Conservation (phyloP, 2,113 vertebrate genomes). For the Trachemys scripta region DNA sequence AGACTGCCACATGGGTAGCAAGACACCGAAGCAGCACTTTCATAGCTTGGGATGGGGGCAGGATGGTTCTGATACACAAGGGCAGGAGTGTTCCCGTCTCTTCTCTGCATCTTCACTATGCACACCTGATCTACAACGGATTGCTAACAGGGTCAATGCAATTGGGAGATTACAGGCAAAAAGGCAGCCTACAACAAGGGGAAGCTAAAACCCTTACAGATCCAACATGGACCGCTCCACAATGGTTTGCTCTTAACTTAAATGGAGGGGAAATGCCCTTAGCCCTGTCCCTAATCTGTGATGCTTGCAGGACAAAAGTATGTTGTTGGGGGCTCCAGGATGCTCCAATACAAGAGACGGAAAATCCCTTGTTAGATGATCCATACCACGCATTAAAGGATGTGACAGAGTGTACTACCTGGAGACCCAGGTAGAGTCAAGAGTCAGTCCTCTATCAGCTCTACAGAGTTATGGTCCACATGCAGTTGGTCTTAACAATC, state of each 20-base stretch:
- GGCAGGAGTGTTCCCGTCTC: too few species aligned
- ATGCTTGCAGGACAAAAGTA: too few species aligned
- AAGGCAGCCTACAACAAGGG: not conserved
- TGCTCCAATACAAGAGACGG: too few species aligned
- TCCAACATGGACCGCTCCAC: not conserved
- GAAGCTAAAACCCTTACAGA: not conserved
- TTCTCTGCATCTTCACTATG: too few species aligned
- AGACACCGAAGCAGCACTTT: not conserved
- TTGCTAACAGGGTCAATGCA: not conserved
- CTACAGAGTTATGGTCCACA: not conserved
- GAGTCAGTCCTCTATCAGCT: too few species aligned
- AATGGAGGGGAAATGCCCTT: not conserved
- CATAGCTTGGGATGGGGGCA: fast-evolving
- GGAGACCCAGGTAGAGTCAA: too few species aligned
- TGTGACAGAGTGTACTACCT: too few species aligned
- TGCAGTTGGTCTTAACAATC: not conserved
- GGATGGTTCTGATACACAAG: too few species aligned
- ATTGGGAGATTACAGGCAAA: not conserved
- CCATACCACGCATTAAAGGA: too few species aligned
- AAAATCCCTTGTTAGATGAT: too few species aligned
- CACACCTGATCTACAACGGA: not conserved
- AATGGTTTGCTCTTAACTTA: not conserved
- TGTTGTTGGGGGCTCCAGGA: too few species aligned
- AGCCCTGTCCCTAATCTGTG: too few species aligned
- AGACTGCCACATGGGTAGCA: not conserved